Evolutionary conservation across 2,888 invertebrate species (phyloP).

Genomic region (Synergus umbraculus): DNA sequence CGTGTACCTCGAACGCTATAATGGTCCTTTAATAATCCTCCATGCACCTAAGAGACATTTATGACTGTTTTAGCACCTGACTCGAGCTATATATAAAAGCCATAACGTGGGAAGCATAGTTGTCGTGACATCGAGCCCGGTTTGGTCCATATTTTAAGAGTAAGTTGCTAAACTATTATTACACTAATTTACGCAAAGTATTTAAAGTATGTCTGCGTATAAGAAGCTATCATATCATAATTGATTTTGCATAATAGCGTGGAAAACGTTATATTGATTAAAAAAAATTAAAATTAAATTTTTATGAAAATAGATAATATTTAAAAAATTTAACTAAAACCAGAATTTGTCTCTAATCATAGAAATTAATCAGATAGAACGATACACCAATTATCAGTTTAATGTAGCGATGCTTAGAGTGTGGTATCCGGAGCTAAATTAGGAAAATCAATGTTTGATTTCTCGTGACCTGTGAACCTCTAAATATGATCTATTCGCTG

Average conservation of each 20-base stretch:
- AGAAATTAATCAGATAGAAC: constrained; percentile 24
- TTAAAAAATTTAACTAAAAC: background rate
- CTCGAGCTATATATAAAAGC: background rate
- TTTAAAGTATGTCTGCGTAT: no score
- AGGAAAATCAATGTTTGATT: constrained; percentile 56
- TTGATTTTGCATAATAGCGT: no score
- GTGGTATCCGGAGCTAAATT: constrained; percentile 48
- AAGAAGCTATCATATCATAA: no score
- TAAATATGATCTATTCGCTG: constrained; percentile 25
- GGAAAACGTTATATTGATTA: no score
- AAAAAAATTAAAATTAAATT: no score
- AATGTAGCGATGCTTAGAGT: constrained; percentile 19
- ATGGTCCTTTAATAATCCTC: background rate
- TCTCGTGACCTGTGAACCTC: constrained; percentile 16
- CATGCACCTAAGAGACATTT: background rate
- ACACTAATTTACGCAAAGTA: background rate
- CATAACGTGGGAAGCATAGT: no score
- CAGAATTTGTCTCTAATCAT: constrained; percentile 5
- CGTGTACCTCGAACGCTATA: constrained; percentile 7
- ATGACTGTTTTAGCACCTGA: background rate
- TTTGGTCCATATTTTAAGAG: no score
- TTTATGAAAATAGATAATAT: background rate
- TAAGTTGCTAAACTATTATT: no score
- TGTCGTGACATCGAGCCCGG: no score
- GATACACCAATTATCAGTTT: constrained; percentile 7